Evolutionary conservation across 1,140 invertebrate genomes (phyloP).

Genomic region (Zophobas morio): DNA sequence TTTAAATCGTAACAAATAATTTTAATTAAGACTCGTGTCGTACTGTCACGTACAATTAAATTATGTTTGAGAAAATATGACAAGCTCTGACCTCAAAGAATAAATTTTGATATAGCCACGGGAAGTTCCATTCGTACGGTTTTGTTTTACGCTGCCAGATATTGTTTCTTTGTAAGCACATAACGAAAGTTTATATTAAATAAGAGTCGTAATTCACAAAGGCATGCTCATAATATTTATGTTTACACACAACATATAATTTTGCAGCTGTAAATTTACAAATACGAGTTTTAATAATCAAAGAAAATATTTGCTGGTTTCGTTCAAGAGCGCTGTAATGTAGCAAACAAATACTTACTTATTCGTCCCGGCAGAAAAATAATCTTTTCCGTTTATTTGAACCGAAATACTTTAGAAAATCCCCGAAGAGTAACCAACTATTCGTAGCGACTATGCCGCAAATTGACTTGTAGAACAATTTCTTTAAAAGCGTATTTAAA

Average conservation of each 20-base stretch:
- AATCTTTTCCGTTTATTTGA: no score
- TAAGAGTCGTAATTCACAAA: background rate
- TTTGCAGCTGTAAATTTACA: slow-evolving; percentile 7
- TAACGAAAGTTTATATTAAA: background rate
- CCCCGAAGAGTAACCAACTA: background rate
- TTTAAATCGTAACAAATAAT: slow-evolving; percentile 8
- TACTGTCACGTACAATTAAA: background rate
- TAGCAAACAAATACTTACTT: background rate
- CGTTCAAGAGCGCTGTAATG: background rate
- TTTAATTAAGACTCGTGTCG: slow-evolving; percentile 22
- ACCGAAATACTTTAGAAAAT: background rate
- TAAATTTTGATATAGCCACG: slow-evolving; percentile 3
- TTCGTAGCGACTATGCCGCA: background rate
- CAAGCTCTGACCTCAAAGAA: background rate
- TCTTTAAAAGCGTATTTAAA: slow-evolving; percentile 3
- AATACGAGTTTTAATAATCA: slow-evolving; percentile 5
- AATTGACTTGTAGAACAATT: background rate
- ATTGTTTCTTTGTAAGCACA: slow-evolving; percentile 14
- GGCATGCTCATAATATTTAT: background rate
- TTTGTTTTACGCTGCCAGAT: slow-evolving; percentile 14
- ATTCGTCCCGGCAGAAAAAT: no score
- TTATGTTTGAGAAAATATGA: background rate
- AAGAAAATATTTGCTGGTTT: background rate
- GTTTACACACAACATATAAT: slow-evolving; percentile 13
- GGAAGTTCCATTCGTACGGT: background rate